Percentiles rank a stretch among this genome's conserved stretches.
phyloP scores from a whole-genome alignment of 2,113 vertebrate species.

The Agelaius tricolor region DNA sequence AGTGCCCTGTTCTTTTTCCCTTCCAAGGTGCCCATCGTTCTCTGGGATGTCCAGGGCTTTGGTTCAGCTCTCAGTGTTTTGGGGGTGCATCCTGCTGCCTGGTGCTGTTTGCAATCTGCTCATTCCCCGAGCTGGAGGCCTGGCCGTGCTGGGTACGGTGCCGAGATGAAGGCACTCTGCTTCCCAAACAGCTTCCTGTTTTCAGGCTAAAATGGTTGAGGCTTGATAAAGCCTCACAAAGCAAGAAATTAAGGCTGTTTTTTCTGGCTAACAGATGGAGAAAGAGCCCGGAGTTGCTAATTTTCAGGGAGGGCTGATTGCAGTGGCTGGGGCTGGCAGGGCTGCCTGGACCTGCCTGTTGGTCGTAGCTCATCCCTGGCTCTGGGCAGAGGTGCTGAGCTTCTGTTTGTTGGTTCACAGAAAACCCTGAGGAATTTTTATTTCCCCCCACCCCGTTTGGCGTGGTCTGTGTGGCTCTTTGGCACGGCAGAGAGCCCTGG shows the following conservation, averaged over 20 bases:
- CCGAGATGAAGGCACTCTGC: background rate
- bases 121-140: background rate
- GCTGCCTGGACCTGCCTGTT: background rate
- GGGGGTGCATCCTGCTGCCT: background rate
- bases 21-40: accelerated
- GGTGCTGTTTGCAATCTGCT: background rate
- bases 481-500: background rate
- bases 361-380: background rate
- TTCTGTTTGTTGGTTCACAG: background rate
- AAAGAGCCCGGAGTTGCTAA: background rate
- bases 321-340: background rate
- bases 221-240: background rate
- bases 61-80: background rate
- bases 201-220: slow-evolving; percentile 17
- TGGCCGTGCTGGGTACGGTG: background rate
- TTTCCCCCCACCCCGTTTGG: background rate
- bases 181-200: background rate
- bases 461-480: background rate
- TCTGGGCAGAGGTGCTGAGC: background rate
- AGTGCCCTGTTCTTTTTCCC: background rate
- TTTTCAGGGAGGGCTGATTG: background rate
- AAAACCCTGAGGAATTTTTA: background rate
- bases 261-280: slow-evolving; percentile 21
- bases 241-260: background rate
- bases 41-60: background rate